Base-by-base conservation (phyloP, 2,113 vertebrate species). In the Apteryx owenii region DNA sequence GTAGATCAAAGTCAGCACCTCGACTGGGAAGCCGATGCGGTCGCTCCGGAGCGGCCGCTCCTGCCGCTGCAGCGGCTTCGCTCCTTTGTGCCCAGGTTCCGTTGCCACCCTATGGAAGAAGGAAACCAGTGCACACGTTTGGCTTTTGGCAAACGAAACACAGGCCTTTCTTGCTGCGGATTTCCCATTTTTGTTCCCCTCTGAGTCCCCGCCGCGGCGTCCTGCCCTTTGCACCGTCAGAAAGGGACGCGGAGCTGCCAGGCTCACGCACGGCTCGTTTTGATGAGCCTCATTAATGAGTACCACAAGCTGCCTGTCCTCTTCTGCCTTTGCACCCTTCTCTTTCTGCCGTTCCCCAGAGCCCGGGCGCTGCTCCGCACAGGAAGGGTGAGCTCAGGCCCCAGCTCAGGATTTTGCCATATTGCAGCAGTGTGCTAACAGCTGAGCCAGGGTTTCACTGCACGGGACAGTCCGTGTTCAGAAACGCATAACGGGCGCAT, bases 21-120 rank as follows among this genome's bases (percentile, higher is more conserved):
- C 8, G 62, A 14, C 10, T 7, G 40, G 70, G 85, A 70, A 95
- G 58, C 75, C 69, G 56, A 11, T 31, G 75, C 92, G 22, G 89
- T 33, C 81, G 40, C 72, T 87, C 50, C 72, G 38, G 88, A 75
- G 50, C 92, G 36, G 9, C 12, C 2, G 7, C 80, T 97, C 65
- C 79, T n/a, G 90, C 95, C 12, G 95, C 94, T 71, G 70, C 94
- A 87, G 15, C 42, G 0, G 2, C 51, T 0, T 19, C 44, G 93
- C 92, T 58, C 83, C 53, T 95, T 46, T 93, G 87, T 90, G 76
- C 93, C 90, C 92, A 97, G 86, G 96, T 96, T 97, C 89, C 96
- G 95, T 95, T 95, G 92, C 94, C 90, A 95, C 93, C 91, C 85
- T 89, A 95, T 95, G 90, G 95, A 96, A 82, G 93, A 97, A 97